A percentile compares a stretch with the other conserved stretches of the same genome.
Conservation (phyloP, 2,888 invertebrate species). For the Allophyes oxyacanthae region DNA sequence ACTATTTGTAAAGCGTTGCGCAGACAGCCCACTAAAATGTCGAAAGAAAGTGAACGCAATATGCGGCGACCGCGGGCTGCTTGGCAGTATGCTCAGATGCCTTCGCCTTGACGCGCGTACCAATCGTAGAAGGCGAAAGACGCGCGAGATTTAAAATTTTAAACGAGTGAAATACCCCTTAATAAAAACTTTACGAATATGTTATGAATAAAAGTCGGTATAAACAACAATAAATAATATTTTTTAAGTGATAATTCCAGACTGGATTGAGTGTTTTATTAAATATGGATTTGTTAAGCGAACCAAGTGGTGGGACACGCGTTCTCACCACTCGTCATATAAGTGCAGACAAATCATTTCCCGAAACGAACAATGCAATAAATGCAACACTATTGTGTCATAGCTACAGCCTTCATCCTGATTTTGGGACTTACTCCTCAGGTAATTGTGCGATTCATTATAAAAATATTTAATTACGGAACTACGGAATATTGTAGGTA, state of each 20-base stretch:
- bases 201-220: constrained; percentile 43
- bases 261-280: constrained; percentile 27
- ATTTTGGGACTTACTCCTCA: constrained; percentile 77
- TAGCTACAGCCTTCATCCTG: constrained; percentile 77
- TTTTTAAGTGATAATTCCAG: constrained; percentile 24
- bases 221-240: constrained; percentile 17
- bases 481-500: too few species aligned
- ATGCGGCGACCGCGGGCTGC: constrained; percentile 48
- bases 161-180: constrained; percentile 19
- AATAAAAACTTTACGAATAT: constrained; percentile 21
- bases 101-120: constrained; percentile 59
- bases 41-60: constrained; percentile 87
- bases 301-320: constrained; percentile 66
- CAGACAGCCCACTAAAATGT: constrained; percentile 75
- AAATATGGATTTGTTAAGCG: constrained; percentile 77
- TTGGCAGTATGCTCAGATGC: constrained; percentile 65
- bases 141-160: constrained; percentile 59
- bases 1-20: constrained; percentile 68
- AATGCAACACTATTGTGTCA: constrained; percentile 81
- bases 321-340: constrained; percentile 75
- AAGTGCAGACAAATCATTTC: constrained; percentile 70
- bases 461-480: not conserved
- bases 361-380: constrained; percentile 70
- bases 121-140: constrained; percentile 38
- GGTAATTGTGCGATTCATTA: constrained; percentile 66